These are phyloP conservation scores for Ceratoteleas bidentatus DNA, from an alignment of 1,140 invertebrate species.

Conservation along the genomic window DNA sequence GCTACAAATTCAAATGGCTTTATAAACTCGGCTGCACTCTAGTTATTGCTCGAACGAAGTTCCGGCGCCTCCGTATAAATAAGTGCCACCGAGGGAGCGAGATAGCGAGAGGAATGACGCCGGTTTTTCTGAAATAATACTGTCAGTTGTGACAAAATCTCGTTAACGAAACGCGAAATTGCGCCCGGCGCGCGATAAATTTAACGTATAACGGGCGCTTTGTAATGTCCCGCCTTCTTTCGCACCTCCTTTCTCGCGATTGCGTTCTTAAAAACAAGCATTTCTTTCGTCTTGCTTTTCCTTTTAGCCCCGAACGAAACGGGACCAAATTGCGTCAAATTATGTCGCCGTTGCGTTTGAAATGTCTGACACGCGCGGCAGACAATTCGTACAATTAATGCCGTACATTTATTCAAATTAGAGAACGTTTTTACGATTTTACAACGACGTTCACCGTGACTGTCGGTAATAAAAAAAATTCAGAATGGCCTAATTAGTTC, in stretches of 20 bases:
- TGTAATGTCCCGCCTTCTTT: conserved; percentile 55
- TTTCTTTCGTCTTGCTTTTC: conserved; percentile 43
- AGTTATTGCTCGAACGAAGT: conserved; percentile 38
- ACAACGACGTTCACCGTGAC: too few relatives aligned
- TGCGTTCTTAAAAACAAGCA: conserved; percentile 42
- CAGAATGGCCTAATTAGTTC: too few relatives aligned
- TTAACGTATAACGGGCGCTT: conserved; percentile 51
- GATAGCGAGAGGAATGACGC: conserved; percentile 30
- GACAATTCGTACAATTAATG: neutral
- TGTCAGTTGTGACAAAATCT: conserved; percentile 58
- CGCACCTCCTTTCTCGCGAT: conserved; percentile 56
- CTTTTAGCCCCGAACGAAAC: conserved; percentile 31
- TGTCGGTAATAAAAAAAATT: neutral
- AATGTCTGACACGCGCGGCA: neutral
- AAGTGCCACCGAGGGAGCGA: too few relatives aligned
- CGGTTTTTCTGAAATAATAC: conserved; percentile 54
- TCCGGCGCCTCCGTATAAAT: conserved; percentile 32
- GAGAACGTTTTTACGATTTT: neutral
- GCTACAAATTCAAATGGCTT: neutral
- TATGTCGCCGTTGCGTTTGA: conserved; percentile 37
- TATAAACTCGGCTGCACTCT: conserved; percentile 13
- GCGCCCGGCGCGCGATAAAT: conserved; percentile 49
- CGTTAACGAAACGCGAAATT: conserved; percentile 62
- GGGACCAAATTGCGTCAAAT: conserved; percentile 32
- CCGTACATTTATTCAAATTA: neutral